Evolutionary conservation across 92 coral and sea anemone genomes (phyloP).

Genomic region (Bergia puertoricense): DNA sequence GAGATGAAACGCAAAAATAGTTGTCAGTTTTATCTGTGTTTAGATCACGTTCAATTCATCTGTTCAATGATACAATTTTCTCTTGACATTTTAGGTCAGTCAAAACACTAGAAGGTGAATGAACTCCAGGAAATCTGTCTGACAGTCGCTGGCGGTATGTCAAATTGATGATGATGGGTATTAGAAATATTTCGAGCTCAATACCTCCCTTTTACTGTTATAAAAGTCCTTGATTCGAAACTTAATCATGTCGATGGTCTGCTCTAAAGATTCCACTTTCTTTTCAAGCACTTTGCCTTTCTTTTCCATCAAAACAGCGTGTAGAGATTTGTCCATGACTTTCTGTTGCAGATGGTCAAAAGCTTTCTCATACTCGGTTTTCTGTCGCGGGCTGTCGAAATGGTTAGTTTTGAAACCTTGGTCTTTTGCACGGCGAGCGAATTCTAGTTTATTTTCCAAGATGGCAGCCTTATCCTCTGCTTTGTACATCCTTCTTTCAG

Average conservation of each 20-base stretch:
- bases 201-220: constrained; percentile 36
- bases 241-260: constrained; percentile 39
- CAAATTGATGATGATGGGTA: constrained; percentile 18
- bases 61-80: constrained; percentile 13
- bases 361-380: constrained; percentile 30
- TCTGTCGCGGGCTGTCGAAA: constrained; percentile 33
- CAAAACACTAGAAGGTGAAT: constrained; percentile 3
- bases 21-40: not conserved
- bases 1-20: not conserved
- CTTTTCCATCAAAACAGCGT: constrained; percentile 45
- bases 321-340: constrained; percentile 38
- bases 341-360: constrained; percentile 27
- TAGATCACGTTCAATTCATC: constrained; percentile 9
- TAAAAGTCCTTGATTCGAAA: constrained; percentile 39
- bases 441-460: constrained; percentile 39
- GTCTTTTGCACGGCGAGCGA: constrained; percentile 30
- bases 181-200: constrained; percentile 42
- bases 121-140: constrained; percentile 37
- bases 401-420: constrained; percentile 27
- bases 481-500: constrained; percentile 26
- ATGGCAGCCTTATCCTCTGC: constrained; percentile 40
- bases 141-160: constrained; percentile 21
- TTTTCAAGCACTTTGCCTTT: constrained; percentile 42
- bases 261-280: constrained; percentile 41
- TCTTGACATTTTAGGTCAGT: constrained; percentile 29